Evolutionary conservation across 23 tunicate genomes (phyloP).

Genomic region (Ciona savignyi): DNA sequence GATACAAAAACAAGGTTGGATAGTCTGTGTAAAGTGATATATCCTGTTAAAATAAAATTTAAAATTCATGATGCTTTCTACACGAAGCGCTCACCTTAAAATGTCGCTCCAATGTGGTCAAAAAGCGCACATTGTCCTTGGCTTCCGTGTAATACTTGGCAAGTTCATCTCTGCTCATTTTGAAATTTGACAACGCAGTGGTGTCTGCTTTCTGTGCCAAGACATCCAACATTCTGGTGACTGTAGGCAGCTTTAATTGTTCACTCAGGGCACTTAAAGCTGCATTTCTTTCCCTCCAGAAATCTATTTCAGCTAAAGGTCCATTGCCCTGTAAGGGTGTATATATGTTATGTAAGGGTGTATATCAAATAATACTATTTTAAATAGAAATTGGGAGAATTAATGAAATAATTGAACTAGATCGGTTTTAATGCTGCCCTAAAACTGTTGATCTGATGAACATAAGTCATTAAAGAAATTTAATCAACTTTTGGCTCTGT

Average conservation of each 20-base stretch:
- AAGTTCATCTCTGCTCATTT: slow-evolving; percentile 83
- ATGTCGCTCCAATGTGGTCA: slow-evolving; percentile 93
- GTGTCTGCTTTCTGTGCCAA: slow-evolving; percentile 65
- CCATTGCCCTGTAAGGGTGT: slow-evolving; percentile 92
- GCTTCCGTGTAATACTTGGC: slow-evolving; percentile 91
- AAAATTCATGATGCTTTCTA: background rate
- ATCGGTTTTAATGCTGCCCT: too few relatives aligned
- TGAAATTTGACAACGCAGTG: slow-evolving; percentile 76
- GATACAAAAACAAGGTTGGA: background rate
- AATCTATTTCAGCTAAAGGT: slow-evolving; percentile 95
- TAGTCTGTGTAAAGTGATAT: too few relatives aligned
- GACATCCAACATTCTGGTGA: slow-evolving; percentile 81
- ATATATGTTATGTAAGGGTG: too few relatives aligned
- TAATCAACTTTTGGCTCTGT: too few relatives aligned
- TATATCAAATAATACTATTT: too few relatives aligned
- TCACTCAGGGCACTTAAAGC: slow-evolving; percentile 89
- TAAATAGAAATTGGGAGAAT: too few relatives aligned
- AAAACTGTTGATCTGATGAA: too few relatives aligned
- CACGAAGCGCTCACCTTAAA: slow-evolving; percentile 80
- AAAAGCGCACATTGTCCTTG: slow-evolving; percentile 85
- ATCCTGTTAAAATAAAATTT: too few relatives aligned
- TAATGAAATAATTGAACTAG: too few relatives aligned
- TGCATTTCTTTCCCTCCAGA: slow-evolving; percentile 93
- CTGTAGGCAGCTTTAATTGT: slow-evolving; percentile 75
- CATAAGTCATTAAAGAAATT: too few relatives aligned